Percentiles rank a stretch among this genome's conserved stretches.
Evolutionary conservation across 1,140 invertebrate genomes (phyloP).

Genomic region (Dryas iulia): DNA sequence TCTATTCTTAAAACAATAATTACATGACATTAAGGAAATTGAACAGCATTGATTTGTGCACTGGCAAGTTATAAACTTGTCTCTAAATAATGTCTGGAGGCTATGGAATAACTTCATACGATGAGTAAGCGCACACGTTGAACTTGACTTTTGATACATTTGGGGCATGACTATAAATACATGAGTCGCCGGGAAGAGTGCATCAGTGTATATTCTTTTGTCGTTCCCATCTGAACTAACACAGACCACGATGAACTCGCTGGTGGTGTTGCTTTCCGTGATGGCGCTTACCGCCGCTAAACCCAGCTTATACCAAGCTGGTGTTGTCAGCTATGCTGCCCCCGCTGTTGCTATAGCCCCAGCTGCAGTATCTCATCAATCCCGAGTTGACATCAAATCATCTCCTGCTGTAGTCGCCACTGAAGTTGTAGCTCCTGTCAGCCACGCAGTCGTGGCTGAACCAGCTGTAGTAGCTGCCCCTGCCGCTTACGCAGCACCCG

Average conservation of each 20-base stretch:
- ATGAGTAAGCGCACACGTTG: constrained; percentile 47
- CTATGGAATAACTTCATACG: constrained; percentile 23
- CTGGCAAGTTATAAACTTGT: neutral
- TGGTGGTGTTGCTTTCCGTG: constrained; percentile 81
- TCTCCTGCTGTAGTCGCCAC: constrained; percentile 45
- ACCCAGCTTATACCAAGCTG: constrained; percentile 42
- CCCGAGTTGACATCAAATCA: constrained; percentile 49
- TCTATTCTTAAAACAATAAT: no score
- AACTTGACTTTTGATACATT: constrained; percentile 69
- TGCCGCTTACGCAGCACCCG: constrained; percentile 33
- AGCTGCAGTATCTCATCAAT: constrained; percentile 49
- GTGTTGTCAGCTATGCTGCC: constrained; percentile 40
- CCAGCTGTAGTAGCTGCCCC: constrained; percentile 32
- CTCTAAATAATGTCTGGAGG: neutral
- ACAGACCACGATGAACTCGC: constrained; percentile 78
- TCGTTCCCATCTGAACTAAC: constrained; percentile 66
- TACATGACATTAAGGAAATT: no score
- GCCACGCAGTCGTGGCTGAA: constrained; percentile 34
- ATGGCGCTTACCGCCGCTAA: constrained; percentile 72
- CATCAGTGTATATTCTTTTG: constrained; percentile 59
- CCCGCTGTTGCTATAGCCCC: constrained; percentile 40
- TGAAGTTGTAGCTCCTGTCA: constrained; percentile 39
- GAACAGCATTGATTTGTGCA: no score
- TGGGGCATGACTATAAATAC: constrained; percentile 64
- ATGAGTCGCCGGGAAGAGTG: constrained; percentile 54